Conservation (phyloP, 2,113 vertebrate species). For the Calyptomena viridis region DNA sequence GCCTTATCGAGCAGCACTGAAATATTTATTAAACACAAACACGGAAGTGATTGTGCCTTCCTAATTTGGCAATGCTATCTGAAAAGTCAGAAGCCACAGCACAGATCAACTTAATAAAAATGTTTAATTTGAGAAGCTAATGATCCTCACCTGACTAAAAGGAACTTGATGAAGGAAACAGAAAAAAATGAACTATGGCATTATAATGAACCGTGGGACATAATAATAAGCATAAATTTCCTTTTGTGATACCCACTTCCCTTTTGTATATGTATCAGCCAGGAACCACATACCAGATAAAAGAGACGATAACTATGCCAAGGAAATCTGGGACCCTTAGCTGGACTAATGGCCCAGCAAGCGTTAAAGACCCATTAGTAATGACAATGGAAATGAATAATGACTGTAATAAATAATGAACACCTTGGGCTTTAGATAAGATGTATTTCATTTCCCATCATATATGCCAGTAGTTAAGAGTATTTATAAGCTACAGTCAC, state of each 20-base stretch:
- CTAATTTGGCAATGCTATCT: background rate
- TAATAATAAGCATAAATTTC: constrained; percentile 26
- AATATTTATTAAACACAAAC: constrained; percentile 35
- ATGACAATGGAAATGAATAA: constrained; percentile 8
- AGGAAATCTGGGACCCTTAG: constrained; percentile 7
- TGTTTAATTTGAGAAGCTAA: constrained; percentile 55
- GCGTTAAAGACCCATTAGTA: constrained; percentile 13
- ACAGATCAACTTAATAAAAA: constrained; percentile 43
- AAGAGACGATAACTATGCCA: background rate
- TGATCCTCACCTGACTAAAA: constrained; percentile 7
- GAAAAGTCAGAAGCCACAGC: constrained; percentile 17
- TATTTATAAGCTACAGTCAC: constrained; percentile 57
- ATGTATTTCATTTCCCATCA: constrained; percentile 25
- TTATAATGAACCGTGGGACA: background rate
- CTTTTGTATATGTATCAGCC: background rate
- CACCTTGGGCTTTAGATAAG: constrained; percentile 13
- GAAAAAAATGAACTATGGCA: background rate
- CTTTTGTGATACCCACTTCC: constrained; percentile 1
- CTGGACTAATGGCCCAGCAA: constrained; percentile 40
- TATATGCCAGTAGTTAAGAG: constrained; percentile 9
- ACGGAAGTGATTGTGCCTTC: background rate
- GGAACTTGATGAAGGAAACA: constrained; percentile 32
- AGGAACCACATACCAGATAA: constrained; percentile 3
- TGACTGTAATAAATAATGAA: constrained; percentile 35
- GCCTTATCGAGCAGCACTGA: constrained; percentile 10